These are phyloP conservation scores for Sinelater perroti DNA, from an alignment of 2,888 invertebrate genomes.

Conservation along the genomic window DNA sequence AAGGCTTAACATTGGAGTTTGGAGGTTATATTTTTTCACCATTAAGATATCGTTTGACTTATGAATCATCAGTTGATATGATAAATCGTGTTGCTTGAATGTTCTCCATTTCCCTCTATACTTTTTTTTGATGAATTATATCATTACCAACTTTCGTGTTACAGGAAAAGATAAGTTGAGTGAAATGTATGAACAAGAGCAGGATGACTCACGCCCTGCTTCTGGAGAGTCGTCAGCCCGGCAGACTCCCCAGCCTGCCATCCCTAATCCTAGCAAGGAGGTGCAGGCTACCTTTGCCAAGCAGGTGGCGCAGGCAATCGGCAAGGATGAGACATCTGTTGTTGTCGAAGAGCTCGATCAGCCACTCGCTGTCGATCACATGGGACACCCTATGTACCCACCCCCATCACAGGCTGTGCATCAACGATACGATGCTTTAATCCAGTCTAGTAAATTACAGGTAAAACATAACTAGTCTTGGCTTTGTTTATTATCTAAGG, in stretches of 20 bases:
- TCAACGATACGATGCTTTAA: conserved; percentile 50
- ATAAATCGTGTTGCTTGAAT: too few relatives aligned
- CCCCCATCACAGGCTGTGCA: conserved; percentile 27
- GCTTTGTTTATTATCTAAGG: neutral
- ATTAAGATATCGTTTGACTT: too few relatives aligned
- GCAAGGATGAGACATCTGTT: conserved; percentile 41
- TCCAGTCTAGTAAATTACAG: conserved; percentile 58
- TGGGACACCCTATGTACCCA: conserved; percentile 27
- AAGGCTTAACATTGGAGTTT: too few relatives aligned
- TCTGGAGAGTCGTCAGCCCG: conserved; percentile 63
- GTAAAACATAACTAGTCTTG: too few relatives aligned
- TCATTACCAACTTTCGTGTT: too few relatives aligned
- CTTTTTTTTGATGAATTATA: too few relatives aligned
- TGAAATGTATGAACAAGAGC: conserved; percentile 56
- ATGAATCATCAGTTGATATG: neutral
- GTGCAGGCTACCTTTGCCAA: conserved; percentile 58
- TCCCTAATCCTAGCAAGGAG: conserved; percentile 51
- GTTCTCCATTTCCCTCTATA: too few relatives aligned
- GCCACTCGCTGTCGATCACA: conserved; percentile 33
- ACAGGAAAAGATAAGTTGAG: conserved; percentile 54
- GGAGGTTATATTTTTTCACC: too few relatives aligned
- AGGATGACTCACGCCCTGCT: conserved; percentile 56
- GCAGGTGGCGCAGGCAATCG: conserved; percentile 51
- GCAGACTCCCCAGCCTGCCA: conserved; percentile 61
- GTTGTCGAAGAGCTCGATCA: conserved; percentile 35